phyloP scores from a whole-genome alignment of 2,888 invertebrate genomes.

The Tillus elongatus region DNA sequence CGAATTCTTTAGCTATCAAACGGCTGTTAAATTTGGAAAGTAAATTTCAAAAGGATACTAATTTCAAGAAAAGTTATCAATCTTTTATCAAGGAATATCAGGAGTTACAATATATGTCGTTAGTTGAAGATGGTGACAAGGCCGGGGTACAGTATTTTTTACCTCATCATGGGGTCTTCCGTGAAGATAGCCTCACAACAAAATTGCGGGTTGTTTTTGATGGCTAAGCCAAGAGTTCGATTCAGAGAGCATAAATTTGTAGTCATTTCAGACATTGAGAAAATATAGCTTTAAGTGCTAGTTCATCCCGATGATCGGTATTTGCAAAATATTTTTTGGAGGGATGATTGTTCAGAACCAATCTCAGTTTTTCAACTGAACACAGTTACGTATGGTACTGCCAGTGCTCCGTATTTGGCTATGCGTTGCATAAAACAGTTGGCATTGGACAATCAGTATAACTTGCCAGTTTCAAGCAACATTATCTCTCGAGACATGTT shows the following conservation, averaged over 20 bases:
- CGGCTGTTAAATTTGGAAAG: conserved; percentile 10
- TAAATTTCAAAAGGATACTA: not conserved
- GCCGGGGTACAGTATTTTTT: conserved; percentile 11
- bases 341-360: conserved; percentile 8
- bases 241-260: conserved; percentile 17
- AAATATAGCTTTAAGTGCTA: conserved; percentile 21
- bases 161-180: conserved; percentile 16
- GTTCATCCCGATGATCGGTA: conserved; percentile 15
- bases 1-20: not conserved
- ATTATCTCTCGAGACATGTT: conserved; percentile 6
- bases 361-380: conserved; percentile 11
- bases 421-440: conserved; percentile 13
- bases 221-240: conserved; percentile 16
- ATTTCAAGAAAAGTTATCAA: conserved; percentile 8
- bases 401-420: conserved; percentile 11
- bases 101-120: conserved; percentile 12
- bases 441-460: conserved; percentile 10
- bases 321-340: conserved; percentile 19
- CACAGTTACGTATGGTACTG: conserved; percentile 17
- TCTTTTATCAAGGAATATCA: conserved; percentile 14
- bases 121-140: not conserved
- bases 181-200: conserved; percentile 7
- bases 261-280: conserved; percentile 20
- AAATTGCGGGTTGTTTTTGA: conserved; percentile 15
- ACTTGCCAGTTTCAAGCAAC: conserved; percentile 12